Evolutionary conservation across 2,113 vertebrate genomes (phyloP).

Genomic region (Sander vitreus): DNA sequence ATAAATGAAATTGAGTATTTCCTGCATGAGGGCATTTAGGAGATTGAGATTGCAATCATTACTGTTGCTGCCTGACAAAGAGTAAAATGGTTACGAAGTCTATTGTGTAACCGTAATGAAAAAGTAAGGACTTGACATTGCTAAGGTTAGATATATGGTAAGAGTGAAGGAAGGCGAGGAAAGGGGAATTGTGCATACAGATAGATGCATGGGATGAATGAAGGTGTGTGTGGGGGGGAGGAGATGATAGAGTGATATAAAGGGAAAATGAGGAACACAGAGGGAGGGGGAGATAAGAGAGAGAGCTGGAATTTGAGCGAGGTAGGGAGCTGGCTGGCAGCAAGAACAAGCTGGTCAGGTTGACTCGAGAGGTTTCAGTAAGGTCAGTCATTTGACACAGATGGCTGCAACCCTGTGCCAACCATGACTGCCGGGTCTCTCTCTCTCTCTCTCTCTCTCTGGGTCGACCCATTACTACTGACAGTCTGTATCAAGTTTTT

Average conservation of each 20-base stretch:
- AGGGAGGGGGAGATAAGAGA: background rate
- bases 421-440: slow-evolving; percentile 40
- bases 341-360: slow-evolving; percentile 61
- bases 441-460: slow-evolving; percentile 9
- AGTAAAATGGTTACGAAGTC: slow-evolving; percentile 44
- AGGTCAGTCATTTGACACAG: slow-evolving; percentile 74
- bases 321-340: slow-evolving; percentile 30
- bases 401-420: slow-evolving; percentile 38
- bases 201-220: slow-evolving; percentile 49
- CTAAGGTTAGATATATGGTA: slow-evolving; percentile 68
- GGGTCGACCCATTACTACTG: background rate
- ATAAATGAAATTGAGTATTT: slow-evolving; percentile 72
- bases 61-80: slow-evolving; percentile 62
- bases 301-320: slow-evolving; percentile 13
- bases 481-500: background rate
- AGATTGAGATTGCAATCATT: slow-evolving; percentile 71
- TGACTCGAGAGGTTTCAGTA: slow-evolving; percentile 66
- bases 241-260: slow-evolving; percentile 47
- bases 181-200: slow-evolving; percentile 15
- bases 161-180: slow-evolving; percentile 31
- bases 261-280: background rate
- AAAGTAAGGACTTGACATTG: slow-evolving; percentile 71
- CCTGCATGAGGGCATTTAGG: slow-evolving; percentile 59
- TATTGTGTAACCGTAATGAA: slow-evolving; percentile 68
- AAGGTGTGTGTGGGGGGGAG: slow-evolving; percentile 19